Evolutionary conservation across 2,888 invertebrate genomes (phyloP).

Genomic region (Spodoptera exigua): DNA sequence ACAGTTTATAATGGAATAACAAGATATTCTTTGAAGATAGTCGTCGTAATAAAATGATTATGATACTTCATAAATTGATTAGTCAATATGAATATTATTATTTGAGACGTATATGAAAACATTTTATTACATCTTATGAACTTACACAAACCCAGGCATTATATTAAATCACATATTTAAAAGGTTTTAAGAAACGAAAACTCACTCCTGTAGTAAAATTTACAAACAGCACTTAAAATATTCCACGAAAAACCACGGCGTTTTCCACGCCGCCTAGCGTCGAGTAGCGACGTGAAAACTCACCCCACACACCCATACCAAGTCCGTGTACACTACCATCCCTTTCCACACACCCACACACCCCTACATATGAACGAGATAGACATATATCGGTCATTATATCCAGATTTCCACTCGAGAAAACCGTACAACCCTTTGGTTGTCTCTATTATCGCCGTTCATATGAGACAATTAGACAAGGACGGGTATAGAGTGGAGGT

Average conservation of each 20-base stretch:
- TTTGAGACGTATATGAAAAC: background rate
- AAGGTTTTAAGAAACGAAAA: background rate
- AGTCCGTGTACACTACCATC: constrained; percentile 72
- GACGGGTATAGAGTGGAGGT: constrained; percentile 71
- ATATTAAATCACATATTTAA: too few species aligned
- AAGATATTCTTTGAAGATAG: too few species aligned
- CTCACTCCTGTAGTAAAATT: constrained; percentile 32
- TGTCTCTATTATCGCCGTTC: constrained; percentile 81
- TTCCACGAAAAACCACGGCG: constrained; percentile 26
- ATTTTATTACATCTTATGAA: too few species aligned
- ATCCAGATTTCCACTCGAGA: constrained; percentile 79
- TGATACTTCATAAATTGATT: background rate
- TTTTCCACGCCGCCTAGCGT: constrained; percentile 83
- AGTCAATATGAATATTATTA: background rate
- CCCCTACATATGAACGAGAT: constrained; percentile 85
- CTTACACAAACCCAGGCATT: too few species aligned
- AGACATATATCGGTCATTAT: constrained; percentile 79
- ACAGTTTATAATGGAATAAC: constrained; percentile 6
- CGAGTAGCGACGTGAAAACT: constrained; percentile 80
- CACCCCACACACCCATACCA: constrained; percentile 67
- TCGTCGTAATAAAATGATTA: too few species aligned
- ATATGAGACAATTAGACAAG: constrained; percentile 71
- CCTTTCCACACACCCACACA: constrained; percentile 82
- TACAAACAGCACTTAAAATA: constrained; percentile 32
- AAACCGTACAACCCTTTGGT: constrained; percentile 84